Base-by-base conservation (phyloP, 2,888 invertebrate genomes). In the Aleiodes leptofemur region DNA sequence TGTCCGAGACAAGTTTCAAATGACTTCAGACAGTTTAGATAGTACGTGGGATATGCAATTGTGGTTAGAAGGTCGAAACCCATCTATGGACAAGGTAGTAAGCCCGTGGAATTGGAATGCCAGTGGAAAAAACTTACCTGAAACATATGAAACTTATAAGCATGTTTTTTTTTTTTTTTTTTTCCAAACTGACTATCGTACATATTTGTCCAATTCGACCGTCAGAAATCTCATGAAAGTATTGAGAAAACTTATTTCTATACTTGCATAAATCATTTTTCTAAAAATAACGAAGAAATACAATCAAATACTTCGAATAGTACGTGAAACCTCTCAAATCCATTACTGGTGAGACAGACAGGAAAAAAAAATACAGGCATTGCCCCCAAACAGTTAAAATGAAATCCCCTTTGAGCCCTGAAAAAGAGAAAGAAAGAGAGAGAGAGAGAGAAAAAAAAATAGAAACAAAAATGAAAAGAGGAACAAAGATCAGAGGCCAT, bases 1-100 rank as follows among this genome's bases (percentile, higher is more conserved):
- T 57, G 74, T 76, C 69, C 74, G 76, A 73, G 74, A 70, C 77
- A 56, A 75, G 74, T 73, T 76, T 72, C 75, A 76, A 78, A 79
- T 80, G 79, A 80, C 79, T 80, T 78, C 76, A 75, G 72, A 53
- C 34, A 73, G 53, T 57, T 68, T 51, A 59, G 14, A 66, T 57
- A 55, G 69, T 14, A 72, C 43, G 64, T 50, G 73, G 43, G 69
- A 50, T 69, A 56, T 59, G 43, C 59, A 16, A 64, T 64, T 64
- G 64, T 43, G 48, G 64, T 48, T 64, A 8, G 59, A 23, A 56
- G 16, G 56, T 56, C 23, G 23, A n/a, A 64, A 29, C 11, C 64
- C 43, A 43, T 48, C 14, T 16, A 56, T 38, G 64, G 69, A 59
- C 50, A 38, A 9, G 43, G 43, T 64, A 16, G 48, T 48, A 38